A percentile compares a stretch with the other conserved stretches of the same genome.
These are phyloP conservation scores for Drosophila subpulchrella DNA, from an alignment of 1,140 invertebrate genomes.

Conservation along the genomic window DNA sequence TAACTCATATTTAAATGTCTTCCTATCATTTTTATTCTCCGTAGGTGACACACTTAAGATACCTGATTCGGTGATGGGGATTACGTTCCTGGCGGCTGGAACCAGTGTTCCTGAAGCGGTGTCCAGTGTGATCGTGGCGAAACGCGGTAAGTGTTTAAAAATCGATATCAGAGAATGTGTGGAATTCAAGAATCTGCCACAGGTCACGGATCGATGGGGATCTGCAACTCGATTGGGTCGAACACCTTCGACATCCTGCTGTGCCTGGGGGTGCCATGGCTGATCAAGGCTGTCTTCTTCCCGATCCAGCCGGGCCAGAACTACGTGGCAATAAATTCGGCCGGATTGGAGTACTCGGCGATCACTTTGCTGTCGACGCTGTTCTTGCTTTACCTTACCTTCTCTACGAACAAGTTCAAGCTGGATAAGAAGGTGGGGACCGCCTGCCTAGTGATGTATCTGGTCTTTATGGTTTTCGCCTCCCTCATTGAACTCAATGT, in stretches of 20 bases:
- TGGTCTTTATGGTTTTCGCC: slow-evolving; percentile 91
- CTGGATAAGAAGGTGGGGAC: slow-evolving; percentile 91
- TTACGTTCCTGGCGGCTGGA: slow-evolving; percentile 93
- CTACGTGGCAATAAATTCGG: slow-evolving; percentile 92
- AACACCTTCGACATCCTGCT: slow-evolving; percentile 95
- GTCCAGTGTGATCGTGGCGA: slow-evolving; percentile 92
- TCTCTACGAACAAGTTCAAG: slow-evolving; percentile 91
- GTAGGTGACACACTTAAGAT: slow-evolving; percentile 85
- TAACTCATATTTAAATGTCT: too few relatives aligned
- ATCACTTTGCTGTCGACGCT: slow-evolving; percentile 92
- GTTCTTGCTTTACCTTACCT: slow-evolving; percentile 90
- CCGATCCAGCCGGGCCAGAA: slow-evolving; percentile 89
- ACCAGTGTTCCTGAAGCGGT: slow-evolving; percentile 95
- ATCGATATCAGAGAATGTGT: background rate
- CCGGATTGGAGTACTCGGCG: slow-evolving; percentile 92
- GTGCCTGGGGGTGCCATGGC: slow-evolving; percentile 94
- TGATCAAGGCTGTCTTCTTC: slow-evolving; percentile 92
- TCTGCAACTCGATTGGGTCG: slow-evolving; percentile 95
- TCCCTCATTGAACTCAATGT: slow-evolving; percentile 94
- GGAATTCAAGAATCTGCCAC: background rate
- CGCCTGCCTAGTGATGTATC: slow-evolving; percentile 91
- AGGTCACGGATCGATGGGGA: slow-evolving; percentile 95
- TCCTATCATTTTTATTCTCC: background rate
- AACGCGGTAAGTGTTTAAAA: slow-evolving; percentile 88
- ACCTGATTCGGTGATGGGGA: slow-evolving; percentile 92